Percentiles rank a stretch among this genome's conserved stretches.
These are phyloP conservation scores for Cladorhizidae sp. DNA, from an alignment of 37 sponge, comb jelly and placozoan species.

Conservation along the genomic window DNA sequence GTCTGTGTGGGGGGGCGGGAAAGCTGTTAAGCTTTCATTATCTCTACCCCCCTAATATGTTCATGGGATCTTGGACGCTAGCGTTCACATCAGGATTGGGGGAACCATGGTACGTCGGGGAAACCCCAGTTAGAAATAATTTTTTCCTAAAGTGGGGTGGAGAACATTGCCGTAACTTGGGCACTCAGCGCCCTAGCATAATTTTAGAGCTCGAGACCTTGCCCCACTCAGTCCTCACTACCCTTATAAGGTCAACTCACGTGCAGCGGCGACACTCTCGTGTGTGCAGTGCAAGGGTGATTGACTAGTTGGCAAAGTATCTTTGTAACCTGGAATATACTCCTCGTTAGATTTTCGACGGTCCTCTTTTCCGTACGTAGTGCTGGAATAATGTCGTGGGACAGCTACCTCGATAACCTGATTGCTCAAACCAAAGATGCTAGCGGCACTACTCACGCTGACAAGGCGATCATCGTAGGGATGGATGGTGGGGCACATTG, in stretches of 20 bases:
- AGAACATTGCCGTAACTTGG: constrained; percentile 8
- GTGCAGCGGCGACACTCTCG: not conserved
- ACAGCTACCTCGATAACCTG: constrained; percentile 87
- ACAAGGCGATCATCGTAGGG: constrained; percentile 81
- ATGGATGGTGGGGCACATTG: constrained; percentile 77
- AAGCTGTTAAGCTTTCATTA: too few species aligned
- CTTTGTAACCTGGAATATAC: too few species aligned
- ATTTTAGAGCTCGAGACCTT: not conserved
- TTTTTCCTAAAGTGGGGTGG: constrained; percentile 60
- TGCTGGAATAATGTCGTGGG: constrained; percentile 81
- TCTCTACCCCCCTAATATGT: too few species aligned
- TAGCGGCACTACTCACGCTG: constrained; percentile 51
- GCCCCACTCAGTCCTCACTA: not conserved
- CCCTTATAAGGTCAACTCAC: constrained; percentile 12
- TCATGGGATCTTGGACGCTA: too few species aligned
- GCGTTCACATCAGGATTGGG: too few species aligned
- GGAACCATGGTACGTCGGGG: too few species aligned
- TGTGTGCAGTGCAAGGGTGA: too few species aligned
- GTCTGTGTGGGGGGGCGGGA: too few species aligned
- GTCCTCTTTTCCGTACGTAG: too few species aligned
- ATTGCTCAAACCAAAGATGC: constrained; percentile 76
- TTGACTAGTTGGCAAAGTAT: too few species aligned
- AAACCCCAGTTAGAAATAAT: constrained; percentile 10
- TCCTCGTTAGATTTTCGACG: too few species aligned
- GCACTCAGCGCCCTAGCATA: not conserved